Base-by-base conservation (phyloP, 2,888 invertebrate genomes). In the Aquatica leii region DNA sequence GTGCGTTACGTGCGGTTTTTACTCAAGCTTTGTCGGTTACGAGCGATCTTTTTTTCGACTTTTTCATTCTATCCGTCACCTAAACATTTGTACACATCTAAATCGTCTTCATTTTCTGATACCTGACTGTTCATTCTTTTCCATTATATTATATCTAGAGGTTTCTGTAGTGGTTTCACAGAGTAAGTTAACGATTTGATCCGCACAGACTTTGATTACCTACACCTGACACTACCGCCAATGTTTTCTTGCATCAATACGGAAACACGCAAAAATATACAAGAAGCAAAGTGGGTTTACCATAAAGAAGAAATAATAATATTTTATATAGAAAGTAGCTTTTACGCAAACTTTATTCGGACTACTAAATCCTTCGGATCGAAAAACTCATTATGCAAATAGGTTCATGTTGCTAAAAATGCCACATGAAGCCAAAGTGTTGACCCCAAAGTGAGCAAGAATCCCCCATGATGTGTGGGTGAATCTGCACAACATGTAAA, bases 91-190 rank as follows among this genome's bases (percentile, higher is more conserved):
- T 76, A 79, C 48, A 77, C 76, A 17, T 77, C 75, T 35, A 79
- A 80, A 65, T 81, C 80, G 57, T 81, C 81, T 66, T 80, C 81
- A 56, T 78, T 77, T 68, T 80, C 81, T 1, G 80, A 80, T 62
- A 59, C 46, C 3, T 18, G 72, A 62, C 69, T 51, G 50, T 15
- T 59, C 50, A 24, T 20, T 50, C 52, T 64, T 64, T 34, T 64
- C 64, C 64, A 59, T 59, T 15, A 34, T 54, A 1, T 8, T 4
- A 14, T 14, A n/a, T n/a, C n/a, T n/a, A n/a, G n/a, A n/a, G n/a
- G n/a, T n/a, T n/a, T n/a, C n/a, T n/a, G n/a, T n/a, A n/a, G n/a
- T n/a, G n/a, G n/a, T n/a, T n/a, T n/a, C n/a, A n/a, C n/a, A n/a
- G n/a, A n/a, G n/a, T n/a, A n/a, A n/a, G n/a, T n/a, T n/a, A n/a